These are phyloP conservation scores for Brenthis ino DNA, from an alignment of 2,888 invertebrate genomes.

Conservation along the genomic window DNA sequence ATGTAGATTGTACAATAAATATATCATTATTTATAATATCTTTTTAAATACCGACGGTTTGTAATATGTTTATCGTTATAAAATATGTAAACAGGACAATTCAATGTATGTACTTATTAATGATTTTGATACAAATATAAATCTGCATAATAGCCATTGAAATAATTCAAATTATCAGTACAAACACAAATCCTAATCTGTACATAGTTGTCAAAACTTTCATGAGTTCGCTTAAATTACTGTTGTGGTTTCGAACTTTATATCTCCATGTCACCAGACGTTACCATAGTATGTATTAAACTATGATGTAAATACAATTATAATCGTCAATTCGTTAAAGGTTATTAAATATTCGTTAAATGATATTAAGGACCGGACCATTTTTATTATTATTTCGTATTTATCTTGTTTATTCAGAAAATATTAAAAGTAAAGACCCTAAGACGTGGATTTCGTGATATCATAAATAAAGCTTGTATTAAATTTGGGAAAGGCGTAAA, in stretches of 20 bases:
- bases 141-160: slow-evolving; percentile 10
- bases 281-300: slow-evolving; percentile 61
- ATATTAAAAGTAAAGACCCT: slow-evolving; percentile 30
- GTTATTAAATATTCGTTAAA: slow-evolving; percentile 12
- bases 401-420: slow-evolving; percentile 7
- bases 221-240: slow-evolving; percentile 60
- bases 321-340: slow-evolving; percentile 44
- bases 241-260: slow-evolving; percentile 62
- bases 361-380: background rate
- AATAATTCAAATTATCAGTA: slow-evolving; percentile 47
- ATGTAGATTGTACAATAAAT: no score
- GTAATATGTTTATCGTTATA: no score
- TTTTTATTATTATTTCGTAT: background rate
- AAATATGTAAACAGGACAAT: no score
- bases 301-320: slow-evolving; percentile 49
- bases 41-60: no score
- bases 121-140: background rate
- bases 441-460: slow-evolving; percentile 35
- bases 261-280: slow-evolving; percentile 60
- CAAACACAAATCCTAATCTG: slow-evolving; percentile 56
- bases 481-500: slow-evolving; percentile 46
- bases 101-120: background rate
- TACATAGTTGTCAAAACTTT: slow-evolving; percentile 54
- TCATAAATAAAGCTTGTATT: slow-evolving; percentile 44
- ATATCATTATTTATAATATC: no score